Percentiles rank a stretch among this genome's conserved stretches.
Conservation (phyloP, 2,888 invertebrate genomes). For the Nemurella pictetii region DNA sequence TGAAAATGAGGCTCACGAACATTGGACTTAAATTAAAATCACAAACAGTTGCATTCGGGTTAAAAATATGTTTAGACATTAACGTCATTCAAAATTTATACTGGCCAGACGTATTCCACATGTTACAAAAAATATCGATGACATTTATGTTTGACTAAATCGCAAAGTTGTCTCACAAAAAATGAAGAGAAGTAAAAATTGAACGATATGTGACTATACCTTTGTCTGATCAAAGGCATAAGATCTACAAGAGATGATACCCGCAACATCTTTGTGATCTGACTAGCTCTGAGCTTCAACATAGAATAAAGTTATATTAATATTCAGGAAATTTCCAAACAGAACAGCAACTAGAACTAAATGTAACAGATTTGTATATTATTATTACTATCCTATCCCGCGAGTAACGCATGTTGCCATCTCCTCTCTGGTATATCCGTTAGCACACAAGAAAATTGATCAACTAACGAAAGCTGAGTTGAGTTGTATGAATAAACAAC, state of each 20-base stretch:
- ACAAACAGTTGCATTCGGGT: no score
- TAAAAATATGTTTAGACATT: no score
- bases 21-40: no score
- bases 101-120: no score
- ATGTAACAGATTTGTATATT: background rate
- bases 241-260: conserved; percentile 10
- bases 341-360: background rate
- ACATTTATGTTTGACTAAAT: no score
- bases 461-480: background rate
- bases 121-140: no score
- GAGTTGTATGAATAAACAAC: background rate
- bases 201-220: no score
- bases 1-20: no score
- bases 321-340: background rate
- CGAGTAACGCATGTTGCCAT: background rate
- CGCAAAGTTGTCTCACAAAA: no score
- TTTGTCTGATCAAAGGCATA: background rate
- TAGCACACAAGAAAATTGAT: background rate
- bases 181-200: no score
- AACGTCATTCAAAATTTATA: no score
- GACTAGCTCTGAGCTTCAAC: background rate
- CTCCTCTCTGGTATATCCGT: background rate
- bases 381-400: background rate
- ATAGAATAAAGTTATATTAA: background rate
- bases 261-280: background rate